Evolutionary conservation across 2,797 vertebrate genomes (phyloP).

Genomic region (Meda fulgida): DNA sequence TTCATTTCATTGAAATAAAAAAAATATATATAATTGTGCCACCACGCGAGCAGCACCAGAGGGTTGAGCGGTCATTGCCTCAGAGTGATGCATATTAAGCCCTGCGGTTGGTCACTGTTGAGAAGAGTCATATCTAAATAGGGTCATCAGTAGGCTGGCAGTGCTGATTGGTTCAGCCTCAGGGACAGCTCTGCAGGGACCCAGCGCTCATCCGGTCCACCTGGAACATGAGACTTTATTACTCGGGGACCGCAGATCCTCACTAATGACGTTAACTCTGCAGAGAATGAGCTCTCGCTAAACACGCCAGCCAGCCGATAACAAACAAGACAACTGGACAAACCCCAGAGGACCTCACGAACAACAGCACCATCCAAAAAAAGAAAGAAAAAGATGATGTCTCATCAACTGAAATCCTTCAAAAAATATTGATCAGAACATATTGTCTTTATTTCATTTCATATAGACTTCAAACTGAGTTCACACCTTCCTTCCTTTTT

Average conservation of each 20-base stretch:
- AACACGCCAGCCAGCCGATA: neutral
- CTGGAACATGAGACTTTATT: slow-evolving; percentile 16
- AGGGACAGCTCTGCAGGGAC: neutral
- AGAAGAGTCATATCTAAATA: neutral
- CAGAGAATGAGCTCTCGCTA: neutral
- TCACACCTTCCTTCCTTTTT: neutral
- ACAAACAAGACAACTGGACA: slow-evolving; percentile 32
- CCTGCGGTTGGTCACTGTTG: neutral
- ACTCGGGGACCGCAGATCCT: slow-evolving; percentile 18
- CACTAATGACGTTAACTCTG: slow-evolving; percentile 29
- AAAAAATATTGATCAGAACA: neutral
- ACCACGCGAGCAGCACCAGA: neutral
- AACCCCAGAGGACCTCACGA: slow-evolving; percentile 18
- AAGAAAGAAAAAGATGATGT: neutral
- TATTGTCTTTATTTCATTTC: neutral
- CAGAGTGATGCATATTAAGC: neutral
- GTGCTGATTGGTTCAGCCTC: neutral
- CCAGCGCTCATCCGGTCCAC: slow-evolving; percentile 13
- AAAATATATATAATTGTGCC: too few relatives aligned
- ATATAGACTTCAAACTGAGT: neutral
- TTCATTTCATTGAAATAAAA: too few relatives aligned
- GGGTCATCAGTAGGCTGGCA: neutral
- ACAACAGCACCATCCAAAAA: slow-evolving; percentile 8
- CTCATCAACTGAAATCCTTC: neutral
- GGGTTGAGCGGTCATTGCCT: neutral